Base-by-base conservation (phyloP, 2,888 invertebrate genomes). In the Octonoba sinensis region DNA sequence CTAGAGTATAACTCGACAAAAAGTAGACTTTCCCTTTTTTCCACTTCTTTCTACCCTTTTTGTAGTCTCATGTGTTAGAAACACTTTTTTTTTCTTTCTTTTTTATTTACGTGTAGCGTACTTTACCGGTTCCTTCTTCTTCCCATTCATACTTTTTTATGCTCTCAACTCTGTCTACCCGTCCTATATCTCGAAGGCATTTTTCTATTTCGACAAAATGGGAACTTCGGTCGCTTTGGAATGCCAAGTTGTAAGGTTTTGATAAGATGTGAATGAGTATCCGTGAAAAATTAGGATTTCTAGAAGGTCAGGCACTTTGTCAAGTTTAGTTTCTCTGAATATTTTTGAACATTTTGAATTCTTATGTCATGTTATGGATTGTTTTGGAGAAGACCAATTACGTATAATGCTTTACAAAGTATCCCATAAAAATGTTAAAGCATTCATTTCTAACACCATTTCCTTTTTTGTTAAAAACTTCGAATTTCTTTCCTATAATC, bases 231-330 rank as follows among this genome's bases (percentile, higher is more conserved):
- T 59, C 67, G 22, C 60, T 27, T 16, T 36, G 60, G 59, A 27
- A 59, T 24, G 57, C 66, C 46, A 15, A 57, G 57, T 49, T 54
- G 67, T 67, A 75, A 75, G 69, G 66, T 75, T 75, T 75, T 67
- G 75, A 75, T 75, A 75, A 75, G 75, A 60, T 47, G 59, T 74
- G 65, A 44, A 71, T 60, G 60, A 36, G 59, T 49, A 60, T 60
- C 60, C 36, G 36, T 36, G 36, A 60, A 71, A 47, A 57, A 49
- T 18, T 24, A 18, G 22, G 36, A 54, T 36, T 73, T 72, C 62
- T 72, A 24, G 62, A 51, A 49, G 71, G 60, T 51, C 36, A 36
- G 36, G 36, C 36, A 36, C 36, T 36, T 36, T 36, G 36, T 36
- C 36, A 36, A 36, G 36, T 36, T 36, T 8, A 36, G 36, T 4